Conservation (phyloP, 2,113 vertebrate genomes). For the Bubo bubo region DNA sequence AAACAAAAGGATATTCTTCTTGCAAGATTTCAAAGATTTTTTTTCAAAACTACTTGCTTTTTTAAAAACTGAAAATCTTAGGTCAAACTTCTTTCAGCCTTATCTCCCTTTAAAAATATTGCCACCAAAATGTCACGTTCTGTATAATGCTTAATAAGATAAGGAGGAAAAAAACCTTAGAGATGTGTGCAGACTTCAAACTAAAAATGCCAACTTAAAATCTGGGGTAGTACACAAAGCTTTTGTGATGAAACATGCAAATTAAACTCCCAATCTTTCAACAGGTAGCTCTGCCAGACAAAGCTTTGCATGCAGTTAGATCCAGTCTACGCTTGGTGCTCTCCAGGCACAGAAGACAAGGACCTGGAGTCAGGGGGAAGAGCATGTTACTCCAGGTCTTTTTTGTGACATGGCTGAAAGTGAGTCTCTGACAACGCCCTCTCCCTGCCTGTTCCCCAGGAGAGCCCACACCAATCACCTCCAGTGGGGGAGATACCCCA, state of each 20-base stretch:
- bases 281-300: neutral
- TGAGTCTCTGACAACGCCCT: neutral
- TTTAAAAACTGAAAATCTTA: neutral
- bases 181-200: neutral
- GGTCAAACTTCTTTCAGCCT: neutral
- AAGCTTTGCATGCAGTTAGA: rapidly evolving
- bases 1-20: neutral
- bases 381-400: neutral
- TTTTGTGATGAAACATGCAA: neutral
- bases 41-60: neutral
- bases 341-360: neutral
- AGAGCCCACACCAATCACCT: neutral
- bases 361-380: neutral
- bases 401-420: neutral
- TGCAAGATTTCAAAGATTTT: neutral
- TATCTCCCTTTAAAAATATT: neutral
- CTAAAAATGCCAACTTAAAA: neutral
- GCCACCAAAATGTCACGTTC: neutral
- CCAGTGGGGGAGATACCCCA: neutral
- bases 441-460: neutral
- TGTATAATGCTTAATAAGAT: neutral
- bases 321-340: neutral
- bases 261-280: neutral
- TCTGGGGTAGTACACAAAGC: neutral
- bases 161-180: neutral